These are phyloP conservation scores for Anguilla rostrata DNA, from an alignment of 2,113 vertebrate genomes.

Conservation along the genomic window DNA sequence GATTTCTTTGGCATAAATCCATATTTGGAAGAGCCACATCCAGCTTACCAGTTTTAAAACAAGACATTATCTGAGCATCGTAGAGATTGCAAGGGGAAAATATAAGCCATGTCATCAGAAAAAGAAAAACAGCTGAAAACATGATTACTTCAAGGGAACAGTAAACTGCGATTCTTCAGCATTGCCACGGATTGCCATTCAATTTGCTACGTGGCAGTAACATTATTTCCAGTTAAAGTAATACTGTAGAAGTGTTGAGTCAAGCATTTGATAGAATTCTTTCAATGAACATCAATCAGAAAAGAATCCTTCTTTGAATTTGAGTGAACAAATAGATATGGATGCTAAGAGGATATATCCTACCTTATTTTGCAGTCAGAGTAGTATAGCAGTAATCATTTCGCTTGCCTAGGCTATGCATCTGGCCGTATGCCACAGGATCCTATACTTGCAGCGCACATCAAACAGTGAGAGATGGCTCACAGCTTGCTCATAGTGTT, in stretches of 20 bases:
- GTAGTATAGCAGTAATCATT: conserved; percentile 23
- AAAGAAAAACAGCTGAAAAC: conserved; percentile 62
- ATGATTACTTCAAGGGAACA: conserved; percentile 52
- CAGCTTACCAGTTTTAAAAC: conserved; percentile 22
- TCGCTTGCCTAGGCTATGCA: conserved; percentile 9
- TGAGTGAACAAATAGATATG: not conserved
- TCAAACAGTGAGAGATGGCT: conserved; percentile 45
- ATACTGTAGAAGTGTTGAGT: not conserved
- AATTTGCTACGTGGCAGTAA: not conserved
- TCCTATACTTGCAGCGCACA: conserved; percentile 38
- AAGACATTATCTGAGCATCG: conserved; percentile 43
- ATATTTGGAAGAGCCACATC: conserved; percentile 32
- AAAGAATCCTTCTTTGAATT: not conserved
- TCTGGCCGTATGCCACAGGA: not conserved
- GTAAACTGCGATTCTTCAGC: conserved; percentile 50
- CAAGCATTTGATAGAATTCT: not conserved
- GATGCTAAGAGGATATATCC: conserved; percentile 37
- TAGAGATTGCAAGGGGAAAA: conserved; percentile 62
- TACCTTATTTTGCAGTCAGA: conserved; percentile 38
- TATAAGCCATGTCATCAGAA: conserved; percentile 66
- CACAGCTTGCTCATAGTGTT: conserved; percentile 35
- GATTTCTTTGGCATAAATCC: not conserved
- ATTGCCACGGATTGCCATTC: conserved; percentile 25
- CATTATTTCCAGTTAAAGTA: not conserved
- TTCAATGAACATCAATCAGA: not conserved